phyloP scores from a whole-genome alignment of 1,140 invertebrate species.

The Anagrus nilaparvatae region DNA sequence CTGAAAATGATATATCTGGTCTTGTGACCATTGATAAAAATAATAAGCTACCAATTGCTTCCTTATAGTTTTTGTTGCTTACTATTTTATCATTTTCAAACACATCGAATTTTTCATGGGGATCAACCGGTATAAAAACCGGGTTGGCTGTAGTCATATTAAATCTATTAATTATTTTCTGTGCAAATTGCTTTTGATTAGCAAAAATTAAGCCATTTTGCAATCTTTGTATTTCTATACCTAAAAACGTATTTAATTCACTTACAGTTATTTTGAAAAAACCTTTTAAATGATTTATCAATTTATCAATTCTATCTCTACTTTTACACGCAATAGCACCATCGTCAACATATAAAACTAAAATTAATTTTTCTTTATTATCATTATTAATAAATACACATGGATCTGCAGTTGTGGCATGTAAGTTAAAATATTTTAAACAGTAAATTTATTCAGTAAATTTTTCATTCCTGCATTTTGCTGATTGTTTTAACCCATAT shows the following conservation, averaged over 20 bases:
- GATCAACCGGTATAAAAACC: background rate
- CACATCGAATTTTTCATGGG: background rate
- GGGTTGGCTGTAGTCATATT: background rate
- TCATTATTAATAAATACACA: background rate
- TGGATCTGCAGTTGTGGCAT: background rate
- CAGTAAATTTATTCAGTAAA: slow-evolving; percentile 1
- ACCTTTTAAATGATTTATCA: background rate
- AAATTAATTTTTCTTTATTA: too few relatives aligned
- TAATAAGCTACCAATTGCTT: slow-evolving; percentile 7
- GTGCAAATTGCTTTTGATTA: background rate
- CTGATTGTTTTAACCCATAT: slow-evolving; percentile 22
- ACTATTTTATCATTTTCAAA: background rate
- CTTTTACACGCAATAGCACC: slow-evolving; percentile 12
- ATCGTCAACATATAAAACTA: slow-evolving; percentile 16
- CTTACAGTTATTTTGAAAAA: background rate
- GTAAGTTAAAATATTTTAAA: background rate
- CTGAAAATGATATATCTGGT: slow-evolving; percentile 26
- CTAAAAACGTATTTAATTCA: background rate
- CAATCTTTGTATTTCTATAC: background rate
- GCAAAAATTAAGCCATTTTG: background rate
- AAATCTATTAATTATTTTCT: background rate
- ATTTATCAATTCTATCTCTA: slow-evolving; percentile 1
- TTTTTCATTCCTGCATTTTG: slow-evolving; percentile 21
- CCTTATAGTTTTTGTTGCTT: background rate
- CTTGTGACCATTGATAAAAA: slow-evolving; percentile 36